Evolutionary conservation across 2,113 vertebrate genomes (phyloP).

Genomic region (Ammodytes dubius): DNA sequence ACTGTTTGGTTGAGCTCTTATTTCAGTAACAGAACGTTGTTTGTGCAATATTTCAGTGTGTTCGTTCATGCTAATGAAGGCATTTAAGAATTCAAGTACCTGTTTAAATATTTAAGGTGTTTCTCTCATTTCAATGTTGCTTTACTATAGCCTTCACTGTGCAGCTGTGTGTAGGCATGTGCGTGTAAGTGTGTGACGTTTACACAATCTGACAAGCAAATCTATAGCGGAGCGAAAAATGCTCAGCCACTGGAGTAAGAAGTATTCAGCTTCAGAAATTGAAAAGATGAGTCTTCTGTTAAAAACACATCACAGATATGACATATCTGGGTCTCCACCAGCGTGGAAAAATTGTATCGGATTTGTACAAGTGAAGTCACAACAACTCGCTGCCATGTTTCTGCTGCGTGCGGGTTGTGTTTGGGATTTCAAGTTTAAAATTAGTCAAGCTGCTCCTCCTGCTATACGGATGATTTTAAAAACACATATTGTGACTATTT

Average conservation of each 20-base stretch:
- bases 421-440: constrained; percentile 60
- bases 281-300: constrained; percentile 65
- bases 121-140: no score
- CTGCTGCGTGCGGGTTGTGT: constrained; percentile 2
- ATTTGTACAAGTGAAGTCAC: constrained; percentile 56
- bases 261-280: constrained; percentile 57
- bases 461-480: constrained; percentile 9
- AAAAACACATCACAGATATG: constrained; percentile 66
- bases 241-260: constrained; percentile 57
- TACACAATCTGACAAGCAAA: constrained; percentile 77
- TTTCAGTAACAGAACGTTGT: no score
- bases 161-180: background rate
- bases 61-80: no score
- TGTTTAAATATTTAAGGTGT: no score
- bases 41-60: no score
- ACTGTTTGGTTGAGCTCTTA: no score
- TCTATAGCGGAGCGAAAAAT: constrained; percentile 42
- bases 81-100: no score
- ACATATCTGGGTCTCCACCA: constrained; percentile 77
- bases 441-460: constrained; percentile 51
- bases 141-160: no score
- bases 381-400: constrained; percentile 57
- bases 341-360: constrained; percentile 61
- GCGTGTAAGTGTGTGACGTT: constrained; percentile 53
- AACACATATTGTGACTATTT: constrained; percentile 17